These are phyloP conservation scores for Drosophila anomelani DNA, from an alignment of 2,888 invertebrate genomes.

Conservation along the genomic window DNA sequence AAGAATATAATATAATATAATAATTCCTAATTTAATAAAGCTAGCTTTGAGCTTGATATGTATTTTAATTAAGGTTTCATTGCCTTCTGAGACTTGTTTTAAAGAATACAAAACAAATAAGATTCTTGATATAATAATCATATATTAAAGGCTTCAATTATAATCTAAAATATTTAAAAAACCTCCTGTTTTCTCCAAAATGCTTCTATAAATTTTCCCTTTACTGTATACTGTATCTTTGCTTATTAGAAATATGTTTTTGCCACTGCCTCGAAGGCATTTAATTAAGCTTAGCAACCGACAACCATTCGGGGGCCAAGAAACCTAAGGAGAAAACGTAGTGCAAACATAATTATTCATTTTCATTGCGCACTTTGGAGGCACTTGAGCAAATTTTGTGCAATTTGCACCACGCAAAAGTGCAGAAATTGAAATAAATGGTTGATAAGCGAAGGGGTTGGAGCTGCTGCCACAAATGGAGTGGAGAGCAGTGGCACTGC, in stretches of 20 bases:
- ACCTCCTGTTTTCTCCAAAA: not conserved
- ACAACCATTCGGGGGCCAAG: conserved; percentile 3
- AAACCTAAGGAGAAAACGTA: not conserved
- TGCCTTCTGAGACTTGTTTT: not conserved
- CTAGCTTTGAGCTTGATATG: not conserved
- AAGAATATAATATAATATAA: not conserved
- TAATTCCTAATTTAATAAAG: not conserved
- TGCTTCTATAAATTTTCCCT: not conserved
- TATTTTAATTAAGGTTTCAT: not conserved
- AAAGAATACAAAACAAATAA: not conserved
- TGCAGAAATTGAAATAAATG: conserved; percentile 80
- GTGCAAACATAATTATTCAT: conserved; percentile 71
- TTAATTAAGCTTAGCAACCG: conserved; percentile 43
- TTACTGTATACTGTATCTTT: conserved; percentile 1
- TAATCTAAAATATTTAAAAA: not conserved
- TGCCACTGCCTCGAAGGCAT: conserved; percentile 43
- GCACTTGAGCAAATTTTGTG: conserved; percentile 65
- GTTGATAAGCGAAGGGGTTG: conserved; percentile 49
- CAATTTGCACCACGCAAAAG: conserved; percentile 68
- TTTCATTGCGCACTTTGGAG: conserved; percentile 48
- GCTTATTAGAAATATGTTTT: conserved; percentile 39
- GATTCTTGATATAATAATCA: too few species aligned
- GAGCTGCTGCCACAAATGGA: conserved; percentile 10
- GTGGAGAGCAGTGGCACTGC: conserved; percentile 24
- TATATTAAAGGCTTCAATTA: not conserved